Conservation (phyloP, 2,113 vertebrate species). For the Lepisosteus oculatus region DNA sequence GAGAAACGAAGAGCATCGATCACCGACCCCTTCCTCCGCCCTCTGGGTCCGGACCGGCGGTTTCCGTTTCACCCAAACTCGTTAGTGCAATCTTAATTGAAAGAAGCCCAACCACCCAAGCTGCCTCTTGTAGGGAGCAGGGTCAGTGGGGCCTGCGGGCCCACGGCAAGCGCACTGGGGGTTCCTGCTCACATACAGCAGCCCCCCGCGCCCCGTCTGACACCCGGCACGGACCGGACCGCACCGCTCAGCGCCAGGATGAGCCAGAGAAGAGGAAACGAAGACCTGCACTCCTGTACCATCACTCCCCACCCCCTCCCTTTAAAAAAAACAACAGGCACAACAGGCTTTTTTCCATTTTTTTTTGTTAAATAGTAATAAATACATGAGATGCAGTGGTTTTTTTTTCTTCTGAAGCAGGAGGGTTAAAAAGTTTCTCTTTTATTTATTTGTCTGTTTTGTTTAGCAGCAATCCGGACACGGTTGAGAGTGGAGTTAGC, state of each 20-base stretch:
- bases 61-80: too few species aligned
- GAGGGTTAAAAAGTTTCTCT: conserved; percentile 75
- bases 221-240: too few species aligned
- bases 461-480: conserved; percentile 81
- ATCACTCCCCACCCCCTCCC: background rate
- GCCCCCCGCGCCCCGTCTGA: too few species aligned
- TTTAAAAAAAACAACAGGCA: conserved; percentile 73
- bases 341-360: conserved; percentile 60
- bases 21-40: too few species aligned
- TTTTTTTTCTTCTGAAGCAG: conserved; percentile 77
- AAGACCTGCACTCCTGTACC: conserved; percentile 23
- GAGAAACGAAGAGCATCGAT: too few species aligned
- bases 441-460: conserved; percentile 74
- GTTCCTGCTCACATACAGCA: too few species aligned
- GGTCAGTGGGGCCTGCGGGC: too few species aligned
- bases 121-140: too few species aligned
- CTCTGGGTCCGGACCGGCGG: too few species aligned
- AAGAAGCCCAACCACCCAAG: too few species aligned
- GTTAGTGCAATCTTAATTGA: too few species aligned
- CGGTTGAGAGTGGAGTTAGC: conserved; percentile 69
- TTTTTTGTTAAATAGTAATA: conserved; percentile 82
- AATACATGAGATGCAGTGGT: conserved; percentile 83
- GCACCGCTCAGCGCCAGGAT: background rate
- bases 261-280: conserved; percentile 53
- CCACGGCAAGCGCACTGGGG: too few species aligned